Conservation (phyloP, 2,888 invertebrate genomes). For the Sminthurides aquaticus region DNA sequence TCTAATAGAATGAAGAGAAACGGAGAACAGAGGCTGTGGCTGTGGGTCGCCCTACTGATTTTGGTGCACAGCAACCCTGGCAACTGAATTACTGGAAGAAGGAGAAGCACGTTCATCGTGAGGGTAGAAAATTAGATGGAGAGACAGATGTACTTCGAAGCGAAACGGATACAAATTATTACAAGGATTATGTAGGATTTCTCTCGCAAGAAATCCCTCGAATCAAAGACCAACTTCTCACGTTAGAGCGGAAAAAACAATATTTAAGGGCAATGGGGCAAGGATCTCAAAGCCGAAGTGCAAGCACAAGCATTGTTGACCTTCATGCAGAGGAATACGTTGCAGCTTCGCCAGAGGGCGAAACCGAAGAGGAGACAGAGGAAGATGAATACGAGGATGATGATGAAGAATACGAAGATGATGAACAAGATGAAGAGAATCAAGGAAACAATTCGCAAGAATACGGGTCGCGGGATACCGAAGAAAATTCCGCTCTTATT, state of each 20-base stretch:
- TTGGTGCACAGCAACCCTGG: slow-evolving; percentile 21
- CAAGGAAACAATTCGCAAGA: neutral
- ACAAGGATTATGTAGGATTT: slow-evolving; percentile 34
- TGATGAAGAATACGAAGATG: slow-evolving; percentile 15
- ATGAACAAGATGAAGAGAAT: neutral
- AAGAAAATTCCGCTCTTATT: neutral
- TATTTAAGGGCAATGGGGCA: slow-evolving; percentile 19
- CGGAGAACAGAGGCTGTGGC: slow-evolving; percentile 15
- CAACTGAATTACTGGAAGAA: slow-evolving; percentile 21
- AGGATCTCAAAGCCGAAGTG: slow-evolving; percentile 17
- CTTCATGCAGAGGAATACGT: slow-evolving; percentile 19
- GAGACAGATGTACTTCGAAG: neutral
- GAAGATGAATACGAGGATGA: slow-evolving; percentile 17
- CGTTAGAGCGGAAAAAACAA: slow-evolving; percentile 30
- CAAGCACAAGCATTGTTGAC: slow-evolving; percentile 17
- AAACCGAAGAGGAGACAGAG: slow-evolving; percentile 12
- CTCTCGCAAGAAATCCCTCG: slow-evolving; percentile 34
- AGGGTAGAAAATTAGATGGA: neutral
- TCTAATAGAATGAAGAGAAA: slow-evolving; percentile 19
- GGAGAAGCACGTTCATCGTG: neutral
- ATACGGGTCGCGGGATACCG: neutral
- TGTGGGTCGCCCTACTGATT: neutral
- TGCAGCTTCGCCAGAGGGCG: slow-evolving; percentile 12
- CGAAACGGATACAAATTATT: slow-evolving; percentile 26
- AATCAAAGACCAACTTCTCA: slow-evolving; percentile 26